These are phyloP conservation scores for Campylomormyrus tamandua DNA, from an alignment of 2,113 vertebrate species.

Conservation along the genomic window DNA sequence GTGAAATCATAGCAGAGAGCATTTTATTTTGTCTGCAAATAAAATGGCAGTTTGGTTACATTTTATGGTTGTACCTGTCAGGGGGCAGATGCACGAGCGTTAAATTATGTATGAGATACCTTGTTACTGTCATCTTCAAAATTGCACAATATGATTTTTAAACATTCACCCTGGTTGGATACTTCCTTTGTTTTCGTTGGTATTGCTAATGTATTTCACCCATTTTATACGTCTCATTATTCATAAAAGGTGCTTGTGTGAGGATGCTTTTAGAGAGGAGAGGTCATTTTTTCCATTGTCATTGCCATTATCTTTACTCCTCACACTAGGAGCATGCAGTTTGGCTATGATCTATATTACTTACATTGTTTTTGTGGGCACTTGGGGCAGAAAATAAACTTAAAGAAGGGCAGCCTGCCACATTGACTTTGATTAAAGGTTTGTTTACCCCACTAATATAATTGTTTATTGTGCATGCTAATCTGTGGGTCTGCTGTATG, in stretches of 20 bases:
- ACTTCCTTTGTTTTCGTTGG: neutral
- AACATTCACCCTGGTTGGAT: neutral
- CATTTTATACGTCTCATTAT: neutral
- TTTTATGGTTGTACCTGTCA: neutral
- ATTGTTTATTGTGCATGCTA: neutral
- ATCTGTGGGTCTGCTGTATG: neutral
- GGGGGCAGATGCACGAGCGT: neutral
- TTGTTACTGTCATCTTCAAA: neutral
- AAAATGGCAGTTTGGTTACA: neutral
- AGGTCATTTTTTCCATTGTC: conserved; percentile 20
- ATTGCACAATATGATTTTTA: neutral
- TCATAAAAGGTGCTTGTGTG: neutral
- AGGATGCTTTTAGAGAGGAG: neutral
- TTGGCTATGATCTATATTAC: conserved; percentile 28
- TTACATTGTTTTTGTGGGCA: conserved; percentile 28
- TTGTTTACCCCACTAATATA: conserved; percentile 14
- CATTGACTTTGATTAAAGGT: conserved; percentile 25
- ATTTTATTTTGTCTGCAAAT: neutral
- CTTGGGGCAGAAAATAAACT: conserved; percentile 21
- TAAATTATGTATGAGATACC: neutral
- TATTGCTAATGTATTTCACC: neutral
- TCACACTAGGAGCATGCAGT: conserved; percentile 22
- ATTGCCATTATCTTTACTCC: conserved; percentile 28
- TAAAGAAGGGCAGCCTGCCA: conserved; percentile 27
- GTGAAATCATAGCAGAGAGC: neutral